Conservation (phyloP, 2,113 vertebrate genomes). For the Raphicerus campestris region DNA sequence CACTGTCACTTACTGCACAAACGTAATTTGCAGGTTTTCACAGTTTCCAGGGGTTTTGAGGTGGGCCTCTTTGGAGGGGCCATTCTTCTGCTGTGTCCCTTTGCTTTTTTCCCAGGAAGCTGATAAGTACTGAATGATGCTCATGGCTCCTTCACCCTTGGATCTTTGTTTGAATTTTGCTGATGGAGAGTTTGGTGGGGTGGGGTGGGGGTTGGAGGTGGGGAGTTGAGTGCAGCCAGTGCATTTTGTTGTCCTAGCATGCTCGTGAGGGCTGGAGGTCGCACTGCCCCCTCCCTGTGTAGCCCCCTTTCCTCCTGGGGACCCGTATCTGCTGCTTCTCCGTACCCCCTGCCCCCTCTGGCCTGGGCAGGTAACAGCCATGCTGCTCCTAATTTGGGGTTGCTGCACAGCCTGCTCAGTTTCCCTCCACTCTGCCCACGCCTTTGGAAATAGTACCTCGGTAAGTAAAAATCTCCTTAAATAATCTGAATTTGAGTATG, state of each 20-base stretch:
- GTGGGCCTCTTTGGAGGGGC: not conserved
- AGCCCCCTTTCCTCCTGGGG: not conserved
- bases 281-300: fast-evolving
- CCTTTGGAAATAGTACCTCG: slow-evolving; percentile 35
- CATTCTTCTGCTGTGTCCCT: fast-evolving
- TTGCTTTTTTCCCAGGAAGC: not conserved
- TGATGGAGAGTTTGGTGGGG: not conserved
- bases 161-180: not conserved
- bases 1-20: not conserved
- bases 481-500: not conserved
- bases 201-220: not conserved
- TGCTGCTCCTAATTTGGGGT: not conserved
- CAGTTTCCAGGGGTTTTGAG: not conserved
- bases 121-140: not conserved
- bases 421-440: not conserved
- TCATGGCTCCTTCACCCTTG: not conserved
- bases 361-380: no score
- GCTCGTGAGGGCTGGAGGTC: not conserved
- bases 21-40: no score
- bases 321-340: not conserved
- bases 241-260: fast-evolving
- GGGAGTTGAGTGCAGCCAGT: no score
- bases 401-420: not conserved
- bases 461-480: slow-evolving; percentile 28
- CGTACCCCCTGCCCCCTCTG: not conserved